phyloP scores from a whole-genome alignment of 2,113 vertebrate genomes.

The Paradoxurus hermaphroditus region DNA sequence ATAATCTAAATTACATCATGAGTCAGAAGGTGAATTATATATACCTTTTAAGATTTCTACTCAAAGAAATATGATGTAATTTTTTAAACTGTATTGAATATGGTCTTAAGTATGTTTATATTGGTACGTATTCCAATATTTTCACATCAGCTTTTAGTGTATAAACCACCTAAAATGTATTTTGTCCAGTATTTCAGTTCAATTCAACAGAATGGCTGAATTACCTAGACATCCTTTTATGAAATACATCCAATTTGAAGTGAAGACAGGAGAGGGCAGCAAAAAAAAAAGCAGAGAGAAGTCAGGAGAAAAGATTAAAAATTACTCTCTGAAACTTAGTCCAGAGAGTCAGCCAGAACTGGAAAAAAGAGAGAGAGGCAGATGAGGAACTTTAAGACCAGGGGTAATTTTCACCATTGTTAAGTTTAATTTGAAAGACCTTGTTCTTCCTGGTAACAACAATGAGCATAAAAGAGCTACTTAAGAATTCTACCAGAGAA shows the following conservation, averaged over 20 bases:
- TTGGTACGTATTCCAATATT: constrained; percentile 72
- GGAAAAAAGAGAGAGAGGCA: background rate
- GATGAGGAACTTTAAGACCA: background rate
- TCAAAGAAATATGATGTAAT: constrained; percentile 32
- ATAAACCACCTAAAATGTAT: constrained; percentile 63
- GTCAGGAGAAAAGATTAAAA: background rate
- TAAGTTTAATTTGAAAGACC: background rate
- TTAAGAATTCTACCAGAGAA: background rate
- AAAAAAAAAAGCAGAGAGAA: background rate
- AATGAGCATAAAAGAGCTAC: background rate
- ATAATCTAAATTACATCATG: constrained; percentile 83
- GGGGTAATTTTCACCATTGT: background rate
- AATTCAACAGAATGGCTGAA: constrained; percentile 6
- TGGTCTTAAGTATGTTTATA: constrained; percentile 64
- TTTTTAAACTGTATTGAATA: constrained; percentile 76
- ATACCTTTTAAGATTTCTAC: constrained; percentile 72
- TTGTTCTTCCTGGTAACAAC: background rate
- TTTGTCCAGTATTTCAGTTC: constrained; percentile 57
- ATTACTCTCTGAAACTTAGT: background rate
- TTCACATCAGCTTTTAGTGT: constrained; percentile 81
- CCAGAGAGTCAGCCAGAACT: background rate
- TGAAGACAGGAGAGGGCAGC: background rate
- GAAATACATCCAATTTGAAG: background rate
- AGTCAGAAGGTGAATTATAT: constrained; percentile 66
- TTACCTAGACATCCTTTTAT: background rate